These are phyloP conservation scores for Andrena chrysosceles DNA, from an alignment of 2,888 invertebrate genomes.

Conservation along the genomic window DNA sequence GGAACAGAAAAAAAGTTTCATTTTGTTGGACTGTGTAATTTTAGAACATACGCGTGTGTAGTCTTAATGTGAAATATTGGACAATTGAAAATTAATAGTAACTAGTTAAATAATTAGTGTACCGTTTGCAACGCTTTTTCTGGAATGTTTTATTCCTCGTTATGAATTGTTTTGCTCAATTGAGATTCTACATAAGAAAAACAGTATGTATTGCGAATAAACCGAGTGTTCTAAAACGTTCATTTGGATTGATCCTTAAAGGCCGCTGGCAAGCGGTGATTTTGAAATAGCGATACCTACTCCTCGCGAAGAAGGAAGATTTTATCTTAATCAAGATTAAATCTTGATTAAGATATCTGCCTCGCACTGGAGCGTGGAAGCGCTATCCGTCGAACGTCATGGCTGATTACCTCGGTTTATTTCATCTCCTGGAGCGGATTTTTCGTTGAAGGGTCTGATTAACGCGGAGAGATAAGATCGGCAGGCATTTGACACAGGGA, in stretches of 20 bases:
- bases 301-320: neutral
- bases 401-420: slow-evolving; percentile 36
- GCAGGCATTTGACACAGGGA: slow-evolving; percentile 27
- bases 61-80: no score
- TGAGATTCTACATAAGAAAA: no score
- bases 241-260: neutral
- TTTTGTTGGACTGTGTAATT: no score
- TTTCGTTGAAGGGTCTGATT: slow-evolving; percentile 40
- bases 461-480: slow-evolving; percentile 34
- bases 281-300: neutral
- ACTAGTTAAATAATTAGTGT: no score
- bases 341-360: slow-evolving; percentile 25
- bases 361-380: neutral
- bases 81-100: no score
- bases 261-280: neutral
- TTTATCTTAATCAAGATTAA: slow-evolving; percentile 27
- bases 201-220: no score
- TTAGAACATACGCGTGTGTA: no score
- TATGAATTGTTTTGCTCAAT: no score
- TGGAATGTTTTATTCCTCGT: no score
- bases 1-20: no score
- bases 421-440: slow-evolving; percentile 20
- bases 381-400: slow-evolving; percentile 21
- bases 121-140: no score
- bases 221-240: neutral